Evolutionary conservation across 2,113 vertebrate genomes (phyloP).

Genomic region (Chlamydotis undulata): DNA sequence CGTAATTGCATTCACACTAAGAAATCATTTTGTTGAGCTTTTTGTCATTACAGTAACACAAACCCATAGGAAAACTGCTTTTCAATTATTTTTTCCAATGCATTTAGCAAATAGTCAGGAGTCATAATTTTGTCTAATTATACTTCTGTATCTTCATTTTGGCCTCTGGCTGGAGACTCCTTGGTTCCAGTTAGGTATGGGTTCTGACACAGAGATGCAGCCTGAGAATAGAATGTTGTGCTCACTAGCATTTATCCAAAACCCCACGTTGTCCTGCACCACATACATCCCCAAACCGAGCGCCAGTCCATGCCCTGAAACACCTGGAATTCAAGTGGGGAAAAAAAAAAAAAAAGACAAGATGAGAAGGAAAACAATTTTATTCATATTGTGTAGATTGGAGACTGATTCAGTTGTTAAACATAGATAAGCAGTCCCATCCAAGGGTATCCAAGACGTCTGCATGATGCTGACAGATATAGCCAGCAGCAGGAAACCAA

Average conservation of each 20-base stretch:
- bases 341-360: background rate
- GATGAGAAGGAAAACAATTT: background rate
- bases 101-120: background rate
- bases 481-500: background rate
- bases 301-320: background rate
- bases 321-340: background rate
- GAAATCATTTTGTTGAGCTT: background rate
- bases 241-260: background rate
- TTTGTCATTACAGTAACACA: background rate
- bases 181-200: background rate
- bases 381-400: background rate
- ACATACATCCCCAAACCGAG: background rate
- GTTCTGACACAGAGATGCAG: background rate
- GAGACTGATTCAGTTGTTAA: background rate
- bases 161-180: background rate
- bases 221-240: accelerated
- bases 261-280: background rate
- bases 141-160: background rate
- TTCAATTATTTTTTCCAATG: background rate
- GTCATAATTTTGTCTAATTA: background rate
- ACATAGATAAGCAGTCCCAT: background rate
- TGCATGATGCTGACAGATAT: background rate
- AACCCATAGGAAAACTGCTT: background rate
- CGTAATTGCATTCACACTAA: background rate
- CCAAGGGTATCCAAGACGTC: background rate